Percentiles rank a stretch among this genome's conserved stretches.
These are phyloP conservation scores for Leptinotarsa haldemani DNA, from an alignment of 2,888 invertebrate species.

Conservation along the genomic window DNA sequence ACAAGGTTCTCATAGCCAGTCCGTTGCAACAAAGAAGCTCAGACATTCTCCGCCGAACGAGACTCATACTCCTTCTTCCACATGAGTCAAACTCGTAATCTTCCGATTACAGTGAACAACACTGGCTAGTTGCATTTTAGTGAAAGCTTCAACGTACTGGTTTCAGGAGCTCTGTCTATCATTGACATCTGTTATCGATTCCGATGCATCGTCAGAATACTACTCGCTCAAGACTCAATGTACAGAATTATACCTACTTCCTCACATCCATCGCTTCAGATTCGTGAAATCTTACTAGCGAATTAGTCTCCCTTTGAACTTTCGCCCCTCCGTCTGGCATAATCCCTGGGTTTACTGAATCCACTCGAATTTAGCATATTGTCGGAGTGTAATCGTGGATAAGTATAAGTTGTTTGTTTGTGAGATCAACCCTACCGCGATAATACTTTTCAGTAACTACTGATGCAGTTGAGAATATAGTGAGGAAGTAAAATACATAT, in stretches of 20 bases:
- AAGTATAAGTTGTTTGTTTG: constrained; percentile 39
- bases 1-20: too few species aligned
- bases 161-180: too few species aligned
- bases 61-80: too few species aligned
- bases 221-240: too few species aligned
- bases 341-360: constrained; percentile 39
- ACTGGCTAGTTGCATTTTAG: too few species aligned
- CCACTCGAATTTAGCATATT: constrained; percentile 42
- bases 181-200: too few species aligned
- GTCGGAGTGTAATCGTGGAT: constrained; percentile 36
- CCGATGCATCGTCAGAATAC: too few species aligned
- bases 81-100: too few species aligned
- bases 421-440: constrained; percentile 34
- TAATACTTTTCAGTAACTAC: constrained; percentile 10
- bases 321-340: constrained; percentile 31
- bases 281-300: neutral
- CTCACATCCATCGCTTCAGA: neutral
- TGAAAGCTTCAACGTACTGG: too few species aligned
- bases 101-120: too few species aligned
- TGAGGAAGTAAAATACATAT: neutral
- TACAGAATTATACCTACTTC: neutral
- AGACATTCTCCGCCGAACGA: too few species aligned
- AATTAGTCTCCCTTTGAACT: constrained; percentile 23
- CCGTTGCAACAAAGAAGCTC: too few species aligned
- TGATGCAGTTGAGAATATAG: neutral